Conservation (phyloP, 2,888 invertebrate species). For the Agrenia bidenticulata region DNA sequence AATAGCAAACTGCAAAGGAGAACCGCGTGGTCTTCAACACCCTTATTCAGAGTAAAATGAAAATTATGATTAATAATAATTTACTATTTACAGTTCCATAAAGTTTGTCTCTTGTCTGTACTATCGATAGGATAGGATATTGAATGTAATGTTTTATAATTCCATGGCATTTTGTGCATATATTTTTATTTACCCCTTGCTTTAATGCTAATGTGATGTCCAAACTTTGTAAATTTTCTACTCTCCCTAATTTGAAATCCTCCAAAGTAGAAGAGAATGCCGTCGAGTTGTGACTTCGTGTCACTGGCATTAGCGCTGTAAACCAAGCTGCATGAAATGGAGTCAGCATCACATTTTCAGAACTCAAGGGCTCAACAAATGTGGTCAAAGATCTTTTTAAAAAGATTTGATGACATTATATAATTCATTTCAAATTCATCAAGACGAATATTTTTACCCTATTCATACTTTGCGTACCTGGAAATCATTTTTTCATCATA, state of each 20-base stretch:
- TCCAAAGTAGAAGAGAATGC: neutral
- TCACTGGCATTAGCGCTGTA: slow-evolving; percentile 34
- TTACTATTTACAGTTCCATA: no score
- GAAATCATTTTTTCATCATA: slow-evolving; percentile 44
- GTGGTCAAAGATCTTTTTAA: slow-evolving; percentile 34
- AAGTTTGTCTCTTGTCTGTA: no score
- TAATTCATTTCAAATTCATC: no score
- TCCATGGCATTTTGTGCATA: no score
- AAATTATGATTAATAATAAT: neutral
- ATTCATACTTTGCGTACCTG: no score
- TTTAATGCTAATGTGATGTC: slow-evolving; percentile 28
- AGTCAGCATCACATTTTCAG: slow-evolving; percentile 35
- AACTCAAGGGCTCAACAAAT: slow-evolving; percentile 30
- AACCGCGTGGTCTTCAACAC: slow-evolving; percentile 40
- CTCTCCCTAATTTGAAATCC: no score
- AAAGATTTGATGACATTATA: slow-evolving; percentile 10
- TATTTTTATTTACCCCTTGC: slow-evolving; percentile 28
- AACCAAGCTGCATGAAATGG: slow-evolving; percentile 47
- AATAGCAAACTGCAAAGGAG: slow-evolving; percentile 41
- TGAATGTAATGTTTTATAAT: no score
- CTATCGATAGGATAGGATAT: no score
- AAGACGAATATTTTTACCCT: no score
- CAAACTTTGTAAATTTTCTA: slow-evolving; percentile 31
- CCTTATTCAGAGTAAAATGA: slow-evolving; percentile 21
- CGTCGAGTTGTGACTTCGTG: slow-evolving; percentile 7